These are phyloP conservation scores for Diachasma alloeum DNA, from an alignment of 1,140 invertebrate genomes.

Conservation along the genomic window DNA sequence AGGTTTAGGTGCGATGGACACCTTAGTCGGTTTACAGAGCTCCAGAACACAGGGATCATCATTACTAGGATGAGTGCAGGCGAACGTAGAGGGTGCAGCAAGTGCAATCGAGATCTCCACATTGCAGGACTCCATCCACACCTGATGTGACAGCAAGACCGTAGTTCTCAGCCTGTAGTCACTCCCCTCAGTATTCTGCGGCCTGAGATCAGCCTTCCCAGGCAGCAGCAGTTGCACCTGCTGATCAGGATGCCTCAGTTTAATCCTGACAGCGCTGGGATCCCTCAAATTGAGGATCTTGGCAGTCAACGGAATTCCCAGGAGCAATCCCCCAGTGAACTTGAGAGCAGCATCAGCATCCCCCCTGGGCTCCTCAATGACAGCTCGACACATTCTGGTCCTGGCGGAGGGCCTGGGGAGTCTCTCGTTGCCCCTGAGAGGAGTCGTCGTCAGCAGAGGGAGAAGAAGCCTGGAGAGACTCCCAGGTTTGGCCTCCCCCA, in stretches of 20 bases:
- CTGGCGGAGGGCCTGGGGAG: constrained; percentile 56
- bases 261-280: constrained; percentile 77
- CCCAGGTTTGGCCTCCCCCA: constrained; percentile 87
- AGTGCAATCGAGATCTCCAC: constrained; percentile 87
- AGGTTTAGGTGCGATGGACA: constrained; percentile 88
- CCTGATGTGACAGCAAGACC: constrained; percentile 87
- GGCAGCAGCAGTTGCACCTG: constrained; percentile 84
- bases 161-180: constrained; percentile 84
- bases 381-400: constrained; percentile 72
- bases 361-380: constrained; percentile 84
- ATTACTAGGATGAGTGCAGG: constrained; percentile 62
- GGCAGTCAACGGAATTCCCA: constrained; percentile 85
- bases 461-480: constrained; percentile 81
- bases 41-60: constrained; percentile 78
- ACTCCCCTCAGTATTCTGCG: constrained; percentile 56
- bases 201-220: constrained; percentile 73
- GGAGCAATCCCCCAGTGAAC: constrained; percentile 90
- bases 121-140: constrained; percentile 88
- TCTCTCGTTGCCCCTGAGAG: constrained; percentile 57
- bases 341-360: constrained; percentile 88
- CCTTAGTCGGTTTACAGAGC: constrained; percentile 87
- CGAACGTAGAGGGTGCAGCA: constrained; percentile 74
- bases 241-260: constrained; percentile 92
- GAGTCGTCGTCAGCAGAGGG: constrained; percentile 72
- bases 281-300: constrained; percentile 84